Evolutionary conservation across 2,888 invertebrate genomes (phyloP).

Genomic region (Cecidostiba fungosa): DNA sequence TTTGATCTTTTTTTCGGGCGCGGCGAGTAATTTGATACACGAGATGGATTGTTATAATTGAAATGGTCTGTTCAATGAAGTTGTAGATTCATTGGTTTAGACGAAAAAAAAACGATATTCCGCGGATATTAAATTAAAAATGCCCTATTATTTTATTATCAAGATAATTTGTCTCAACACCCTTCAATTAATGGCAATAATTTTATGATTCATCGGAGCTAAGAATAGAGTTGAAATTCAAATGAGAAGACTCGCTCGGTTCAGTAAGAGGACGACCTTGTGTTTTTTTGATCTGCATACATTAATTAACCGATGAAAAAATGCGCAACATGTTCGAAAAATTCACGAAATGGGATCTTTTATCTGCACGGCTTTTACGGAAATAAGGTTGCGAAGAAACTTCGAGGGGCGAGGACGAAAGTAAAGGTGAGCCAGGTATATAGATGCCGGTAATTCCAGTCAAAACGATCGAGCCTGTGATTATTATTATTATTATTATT

Average conservation of each 20-base stretch:
- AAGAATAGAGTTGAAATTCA: background rate
- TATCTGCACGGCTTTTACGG: background rate
- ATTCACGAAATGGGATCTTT: background rate
- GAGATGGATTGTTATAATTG: background rate
- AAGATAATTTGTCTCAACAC: too few species aligned
- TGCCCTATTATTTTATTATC: too few species aligned
- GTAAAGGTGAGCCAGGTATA: slow-evolving; percentile 20
- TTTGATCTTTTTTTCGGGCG: background rate
- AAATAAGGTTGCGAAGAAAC: background rate
- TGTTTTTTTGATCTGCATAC: slow-evolving; percentile 1
- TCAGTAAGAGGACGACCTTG: background rate
- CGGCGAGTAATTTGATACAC: background rate
- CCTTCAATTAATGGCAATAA: too few species aligned
- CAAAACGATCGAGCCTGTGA: slow-evolving; percentile 6
- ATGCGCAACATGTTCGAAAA: background rate
- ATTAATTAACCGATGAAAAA: slow-evolving; percentile 1
- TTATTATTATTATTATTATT: slow-evolving; percentile 47
- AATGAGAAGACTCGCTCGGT: background rate
- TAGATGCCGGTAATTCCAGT: background rate
- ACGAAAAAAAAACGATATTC: background rate
- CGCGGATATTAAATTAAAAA: too few species aligned
- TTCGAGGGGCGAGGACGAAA: background rate
- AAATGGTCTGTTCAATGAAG: background rate
- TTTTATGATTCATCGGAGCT: too few species aligned
- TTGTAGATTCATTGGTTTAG: background rate